Evolutionary conservation across 1,140 invertebrate genomes (phyloP), one percentile per base, ranked within the genome.

Genomic region (Brachionus asplanchnoidis): DNA sequence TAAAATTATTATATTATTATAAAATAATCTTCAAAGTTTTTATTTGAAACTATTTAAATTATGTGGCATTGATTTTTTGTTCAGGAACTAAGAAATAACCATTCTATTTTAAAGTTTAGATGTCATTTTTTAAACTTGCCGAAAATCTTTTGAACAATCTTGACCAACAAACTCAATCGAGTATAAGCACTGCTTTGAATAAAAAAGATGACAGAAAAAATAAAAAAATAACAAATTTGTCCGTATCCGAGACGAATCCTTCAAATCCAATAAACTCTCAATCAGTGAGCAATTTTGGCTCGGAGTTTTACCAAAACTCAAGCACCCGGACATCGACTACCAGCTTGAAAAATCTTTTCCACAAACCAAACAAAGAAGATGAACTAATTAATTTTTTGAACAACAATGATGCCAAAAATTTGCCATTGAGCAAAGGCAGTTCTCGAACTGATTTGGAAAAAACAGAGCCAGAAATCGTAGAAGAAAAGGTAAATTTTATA

Each of bases 41-140:
- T 60, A 9, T 60, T 60, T 60, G 8, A 8, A 60, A 23, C 20
- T 60, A 20, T 26, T 60, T 20, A 20, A 60, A 60, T 60, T 60
- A 60, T 60, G 53, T 60, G 53, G n/a, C 53, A 60, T 23, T 60
- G 0, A 60, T 20, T 5, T 20, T 20, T 60, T 36, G 4, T 26
- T 60, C 0, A 0, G 17, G 20, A 60, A 60, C 53, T 20, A 20
- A 20, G 20, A 20, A 23, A 60, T 20, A 60, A 60, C 53, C 4
- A 60, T 46, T 46, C 17, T 23, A 36, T 28, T 66, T 28, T 26
- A 32, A 68, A 6, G 32, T 32, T 73, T 20, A 77, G 32, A 77
- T 77, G 73, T 77, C 73, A 12, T 44, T 82, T 42, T 82, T 82
- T 65, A 82, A 82, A 82, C 7, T 82, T 36, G 79, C 79, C 53